A percentile compares a stretch with the other conserved stretches of the same genome.
Conservation (phyloP, 2,888 invertebrate genomes). For the Nezara viridula region DNA sequence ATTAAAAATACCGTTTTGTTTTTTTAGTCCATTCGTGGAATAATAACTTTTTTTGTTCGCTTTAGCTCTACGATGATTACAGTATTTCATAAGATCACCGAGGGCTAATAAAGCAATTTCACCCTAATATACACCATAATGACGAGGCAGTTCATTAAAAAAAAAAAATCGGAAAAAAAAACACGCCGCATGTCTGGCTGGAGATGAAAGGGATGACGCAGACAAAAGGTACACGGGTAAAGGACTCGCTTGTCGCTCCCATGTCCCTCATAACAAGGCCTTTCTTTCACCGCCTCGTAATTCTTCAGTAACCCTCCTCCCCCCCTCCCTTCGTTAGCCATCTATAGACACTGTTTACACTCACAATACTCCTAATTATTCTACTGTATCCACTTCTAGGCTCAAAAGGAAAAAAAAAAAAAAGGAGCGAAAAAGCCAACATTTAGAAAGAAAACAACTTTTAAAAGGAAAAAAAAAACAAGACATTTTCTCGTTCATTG, state of each 20-base stretch:
- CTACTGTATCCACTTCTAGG: not conserved
- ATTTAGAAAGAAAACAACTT: slow-evolving; percentile 10
- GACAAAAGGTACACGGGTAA: slow-evolving; percentile 15
- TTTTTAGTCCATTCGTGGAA: not conserved
- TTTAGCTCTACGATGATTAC: not conserved
- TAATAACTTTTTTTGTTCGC: not conserved
- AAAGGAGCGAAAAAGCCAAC: not conserved
- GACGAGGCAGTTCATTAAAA: not conserved
- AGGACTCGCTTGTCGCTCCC: slow-evolving; percentile 31
- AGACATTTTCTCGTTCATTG: not conserved
- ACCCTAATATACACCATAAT: not conserved
- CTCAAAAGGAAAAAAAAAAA: not conserved
- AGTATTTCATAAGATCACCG: not conserved
- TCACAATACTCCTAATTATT: slow-evolving; percentile 35
- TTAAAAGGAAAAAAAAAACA: not conserved
- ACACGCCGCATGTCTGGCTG: not conserved
- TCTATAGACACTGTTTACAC: not conserved
- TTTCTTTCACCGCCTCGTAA: slow-evolving; percentile 12
- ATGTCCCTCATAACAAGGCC: slow-evolving; percentile 36
- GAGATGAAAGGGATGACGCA: not conserved
- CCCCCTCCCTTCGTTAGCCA: not conserved
- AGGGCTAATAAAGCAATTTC: slow-evolving; percentile 8
- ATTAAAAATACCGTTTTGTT: not conserved
- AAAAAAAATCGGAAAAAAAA: not conserved
- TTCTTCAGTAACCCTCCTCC: not conserved